These are phyloP conservation scores for Bombus confusus DNA, from an alignment of 1,140 invertebrate genomes.

Conservation along the genomic window DNA sequence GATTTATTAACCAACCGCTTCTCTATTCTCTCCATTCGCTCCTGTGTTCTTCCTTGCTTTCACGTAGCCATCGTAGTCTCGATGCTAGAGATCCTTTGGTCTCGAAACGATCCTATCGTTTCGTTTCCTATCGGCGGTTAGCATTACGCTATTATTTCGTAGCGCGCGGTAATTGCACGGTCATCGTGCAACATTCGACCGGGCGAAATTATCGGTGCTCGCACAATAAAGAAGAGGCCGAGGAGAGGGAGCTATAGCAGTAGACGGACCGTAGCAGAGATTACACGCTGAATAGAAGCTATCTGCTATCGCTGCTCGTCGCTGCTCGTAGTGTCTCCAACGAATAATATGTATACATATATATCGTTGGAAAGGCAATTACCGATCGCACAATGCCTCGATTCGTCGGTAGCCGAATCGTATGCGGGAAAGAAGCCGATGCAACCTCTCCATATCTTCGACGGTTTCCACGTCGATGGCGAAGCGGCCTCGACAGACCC, in stretches of 20 bases:
- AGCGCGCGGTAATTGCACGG: background rate
- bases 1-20: conserved; percentile 16
- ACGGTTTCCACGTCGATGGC: too few relatives aligned
- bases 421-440: background rate
- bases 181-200: background rate
- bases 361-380: background rate
- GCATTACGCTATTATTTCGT: background rate
- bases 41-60: background rate
- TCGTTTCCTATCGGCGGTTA: background rate
- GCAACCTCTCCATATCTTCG: background rate
- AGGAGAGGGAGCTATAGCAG: background rate
- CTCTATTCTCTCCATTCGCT: background rate
- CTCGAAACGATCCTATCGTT: background rate
- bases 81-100: background rate
- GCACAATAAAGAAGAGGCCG: background rate
- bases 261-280: background rate
- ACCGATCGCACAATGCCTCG: background rate
- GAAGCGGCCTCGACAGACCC: background rate
- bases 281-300: background rate
- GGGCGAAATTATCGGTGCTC: background rate
- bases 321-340: background rate
- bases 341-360: conserved; percentile 7
- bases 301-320: background rate
- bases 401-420: background rate
- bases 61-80: background rate